Base-by-base conservation (phyloP, 1,140 invertebrate genomes). In the Phymastichus coffea region DNA sequence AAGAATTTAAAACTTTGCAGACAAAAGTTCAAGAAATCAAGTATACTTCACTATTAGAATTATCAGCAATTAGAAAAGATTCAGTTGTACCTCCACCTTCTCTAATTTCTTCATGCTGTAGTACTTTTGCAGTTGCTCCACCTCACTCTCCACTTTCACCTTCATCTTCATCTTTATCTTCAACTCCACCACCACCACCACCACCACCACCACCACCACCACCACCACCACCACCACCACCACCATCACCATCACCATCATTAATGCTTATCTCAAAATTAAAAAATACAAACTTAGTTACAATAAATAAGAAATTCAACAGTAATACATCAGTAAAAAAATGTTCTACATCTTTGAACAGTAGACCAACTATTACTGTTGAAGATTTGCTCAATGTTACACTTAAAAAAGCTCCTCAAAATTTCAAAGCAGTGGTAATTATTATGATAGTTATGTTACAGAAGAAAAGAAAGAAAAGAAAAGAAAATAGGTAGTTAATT, bases 301-400 rank as follows among this genome's bases (percentile, higher is more conserved):
- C 43, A 43, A 33, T 7, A 57, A 41, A 55, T 41, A 37, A 55
- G 8, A 19, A 19, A 3, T 15, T 37, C 0, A 20, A 17, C 2
- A 47, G 54, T n/a, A 64, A 63, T 15, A 69, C 61, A 12, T 64
- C 66, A 17, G 40, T 57, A n/a, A 73, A 61, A 43, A 70, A 70
- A 55, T 63, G 48, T 14, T 71, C 61, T 2, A 72, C 66, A 7
- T 62, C 72, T 10, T 49, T 64, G 6, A 22, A 43, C 7, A 66
- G 44, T 25, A 67, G 75, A 58, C 73, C 72, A 2, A 20, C 61
- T 10, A 78, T 78, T 23, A 78, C 76, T 1, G 68, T 72, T 6
- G 73, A 78, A 23, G 76, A 77, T 67, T 61, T 78, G 20, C 19
- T 73, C 19, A 78, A 76, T 66, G 72, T 78, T 19, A 77, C 69